Conservation (phyloP, 1,140 invertebrate species). For the Cyrtorhinus lividipennis region DNA sequence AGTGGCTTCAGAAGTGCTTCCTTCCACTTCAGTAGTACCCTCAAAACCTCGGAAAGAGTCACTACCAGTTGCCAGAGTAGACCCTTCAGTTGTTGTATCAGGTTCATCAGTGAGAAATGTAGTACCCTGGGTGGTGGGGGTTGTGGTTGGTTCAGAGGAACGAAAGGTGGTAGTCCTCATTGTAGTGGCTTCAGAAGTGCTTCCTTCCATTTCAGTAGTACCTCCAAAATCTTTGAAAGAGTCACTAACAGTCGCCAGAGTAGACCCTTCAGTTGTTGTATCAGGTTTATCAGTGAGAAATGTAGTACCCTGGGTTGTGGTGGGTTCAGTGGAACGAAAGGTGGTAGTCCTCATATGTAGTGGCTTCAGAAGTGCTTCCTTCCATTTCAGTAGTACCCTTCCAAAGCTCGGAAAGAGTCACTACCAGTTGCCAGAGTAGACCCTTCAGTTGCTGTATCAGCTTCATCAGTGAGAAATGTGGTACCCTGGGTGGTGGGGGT, state of each 20-base stretch:
- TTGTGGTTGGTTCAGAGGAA: background rate
- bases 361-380: background rate
- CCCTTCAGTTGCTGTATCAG: background rate
- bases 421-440: background rate
- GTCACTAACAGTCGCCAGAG: background rate
- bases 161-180: background rate
- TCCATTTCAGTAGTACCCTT: background rate
- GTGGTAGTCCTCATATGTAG: background rate
- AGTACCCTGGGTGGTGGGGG: too few relatives aligned
- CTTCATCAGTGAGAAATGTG: background rate
- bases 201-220: background rate
- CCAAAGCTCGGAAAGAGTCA: background rate
- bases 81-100: background rate
- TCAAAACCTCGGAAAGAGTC: background rate
- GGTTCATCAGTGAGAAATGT: background rate
- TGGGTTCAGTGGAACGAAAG: background rate
- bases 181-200: conserved; percentile 3
- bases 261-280: background rate
- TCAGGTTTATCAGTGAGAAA: conserved; percentile 3
- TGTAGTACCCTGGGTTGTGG: background rate
- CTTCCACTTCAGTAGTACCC: too few relatives aligned
- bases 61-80: background rate
- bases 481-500: background rate
- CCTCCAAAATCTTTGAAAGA: background rate
- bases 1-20: too few relatives aligned